A percentile compares a stretch with the other conserved stretches of the same genome.
Conservation (phyloP, 2,888 invertebrate genomes). For the Argyresthia goedartella region DNA sequence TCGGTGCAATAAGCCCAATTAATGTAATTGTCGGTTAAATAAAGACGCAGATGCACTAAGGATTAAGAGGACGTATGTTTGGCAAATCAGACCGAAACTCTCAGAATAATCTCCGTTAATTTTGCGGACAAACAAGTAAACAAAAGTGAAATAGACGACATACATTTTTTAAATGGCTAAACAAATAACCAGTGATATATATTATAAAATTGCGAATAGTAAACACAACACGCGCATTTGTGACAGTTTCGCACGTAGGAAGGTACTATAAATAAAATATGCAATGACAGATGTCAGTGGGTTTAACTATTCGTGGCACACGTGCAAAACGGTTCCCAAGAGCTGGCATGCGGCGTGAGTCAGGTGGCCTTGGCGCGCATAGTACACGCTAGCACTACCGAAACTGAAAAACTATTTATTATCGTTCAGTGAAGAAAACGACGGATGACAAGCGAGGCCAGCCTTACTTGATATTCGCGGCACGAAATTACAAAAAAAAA, state of each 20-base stretch:
- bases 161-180: too few species aligned
- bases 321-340: neutral
- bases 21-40: conserved; percentile 9
- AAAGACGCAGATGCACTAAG: neutral
- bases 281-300: neutral
- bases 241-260: too few species aligned
- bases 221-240: too few species aligned
- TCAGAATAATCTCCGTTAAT: too few species aligned
- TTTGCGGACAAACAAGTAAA: too few species aligned
- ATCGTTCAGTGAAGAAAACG: conserved; percentile 29
- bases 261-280: too few species aligned
- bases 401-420: conserved; percentile 51
- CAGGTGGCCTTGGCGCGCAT: conserved; percentile 50
- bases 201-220: neutral
- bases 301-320: neutral
- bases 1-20: conserved; percentile 27
- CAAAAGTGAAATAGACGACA: too few species aligned
- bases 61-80: too few species aligned
- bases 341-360: conserved; percentile 31
- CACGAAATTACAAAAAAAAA: neutral
- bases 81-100: too few species aligned
- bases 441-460: conserved; percentile 39
- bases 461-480: neutral
- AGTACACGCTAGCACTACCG: conserved; percentile 37
- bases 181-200: too few species aligned